Evolutionary conservation across 2,888 invertebrate genomes (phyloP), one percentile per base, ranked within the genome.

Genomic region (Pristionchus entomophagus): DNA sequence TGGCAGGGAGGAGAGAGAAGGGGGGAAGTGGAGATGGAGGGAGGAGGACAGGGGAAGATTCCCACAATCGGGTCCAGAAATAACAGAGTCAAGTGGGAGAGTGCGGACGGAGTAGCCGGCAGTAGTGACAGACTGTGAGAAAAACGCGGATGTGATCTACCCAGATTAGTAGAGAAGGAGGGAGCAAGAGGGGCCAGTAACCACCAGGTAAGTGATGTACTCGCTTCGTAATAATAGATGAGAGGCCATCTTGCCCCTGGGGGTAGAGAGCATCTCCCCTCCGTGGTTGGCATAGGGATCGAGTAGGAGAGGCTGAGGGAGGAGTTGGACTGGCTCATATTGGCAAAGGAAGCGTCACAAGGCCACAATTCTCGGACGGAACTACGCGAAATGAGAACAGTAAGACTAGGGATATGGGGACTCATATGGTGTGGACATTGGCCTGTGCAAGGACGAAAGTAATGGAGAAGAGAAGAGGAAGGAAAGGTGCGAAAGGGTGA

Each of bases 401-500:
- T 45, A 45, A 53, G 80, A 32, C 17, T 41, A 53, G 53, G 35
- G 19, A 12, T 41, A 41, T 5, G 8, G 38, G 10, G 45, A 77
- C 45, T 80, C 49, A 80, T 80, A 49, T 80, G 80, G 80, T 49
- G 53, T 53, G 80, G 80, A 53, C 53, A 49, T 53, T 80, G 41
- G n/a, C 59, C n/a, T n/a, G 53, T 26, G 80, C 80, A 53, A 53
- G 51, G 49, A 29, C 51, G 45, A 45, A 73, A n/a, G n/a, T n/a
- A n/a, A n/a, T n/a, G n/a, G n/a, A n/a, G n/a, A n/a, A n/a, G n/a
- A n/a, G n/a, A n/a, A n/a, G n/a, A n/a, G n/a, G 77, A 86, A 86
- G 84, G 86, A 84, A 86, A 86, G 85, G 80, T 84, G 83, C 49
- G 29, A 69, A 65, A 69, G 85, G 38, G 73, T 86, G 86, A 85